These are phyloP conservation scores for Podocnemis expansa DNA, from an alignment of 2,113 vertebrate species.

Conservation along the genomic window DNA sequence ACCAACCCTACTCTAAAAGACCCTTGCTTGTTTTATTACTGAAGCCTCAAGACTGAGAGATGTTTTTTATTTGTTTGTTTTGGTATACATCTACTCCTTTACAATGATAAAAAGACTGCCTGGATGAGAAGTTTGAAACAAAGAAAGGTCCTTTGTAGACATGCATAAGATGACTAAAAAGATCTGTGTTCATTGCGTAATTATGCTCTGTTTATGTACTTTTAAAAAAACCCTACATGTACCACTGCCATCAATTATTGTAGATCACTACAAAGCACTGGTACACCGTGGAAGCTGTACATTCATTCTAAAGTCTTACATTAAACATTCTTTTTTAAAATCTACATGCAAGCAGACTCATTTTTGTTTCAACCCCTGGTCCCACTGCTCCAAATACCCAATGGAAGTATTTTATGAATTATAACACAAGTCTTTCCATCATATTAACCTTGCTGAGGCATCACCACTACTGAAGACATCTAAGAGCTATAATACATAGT, in stretches of 20 bases:
- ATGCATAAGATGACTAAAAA: neutral
- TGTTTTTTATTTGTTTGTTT: too few relatives aligned
- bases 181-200: neutral
- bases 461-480: neutral
- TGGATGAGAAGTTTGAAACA: conserved; percentile 6
- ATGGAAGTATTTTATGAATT: neutral
- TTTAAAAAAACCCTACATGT: neutral
- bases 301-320: neutral
- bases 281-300: neutral
- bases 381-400: neutral
- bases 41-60: neutral
- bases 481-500: neutral
- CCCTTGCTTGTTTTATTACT: neutral
- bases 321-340: neutral
- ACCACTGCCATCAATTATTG: neutral
- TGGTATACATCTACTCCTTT: neutral
- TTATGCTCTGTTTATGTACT: neutral
- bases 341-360: neutral
- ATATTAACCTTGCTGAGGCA: neutral
- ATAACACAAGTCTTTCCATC: neutral
- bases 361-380: neutral
- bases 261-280: neutral
- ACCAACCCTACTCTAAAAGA: neutral
- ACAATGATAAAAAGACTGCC: neutral
- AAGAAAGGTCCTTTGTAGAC: neutral